Conservation (phyloP, 1,140 invertebrate genomes). For the Diploscapter pachys region DNA sequence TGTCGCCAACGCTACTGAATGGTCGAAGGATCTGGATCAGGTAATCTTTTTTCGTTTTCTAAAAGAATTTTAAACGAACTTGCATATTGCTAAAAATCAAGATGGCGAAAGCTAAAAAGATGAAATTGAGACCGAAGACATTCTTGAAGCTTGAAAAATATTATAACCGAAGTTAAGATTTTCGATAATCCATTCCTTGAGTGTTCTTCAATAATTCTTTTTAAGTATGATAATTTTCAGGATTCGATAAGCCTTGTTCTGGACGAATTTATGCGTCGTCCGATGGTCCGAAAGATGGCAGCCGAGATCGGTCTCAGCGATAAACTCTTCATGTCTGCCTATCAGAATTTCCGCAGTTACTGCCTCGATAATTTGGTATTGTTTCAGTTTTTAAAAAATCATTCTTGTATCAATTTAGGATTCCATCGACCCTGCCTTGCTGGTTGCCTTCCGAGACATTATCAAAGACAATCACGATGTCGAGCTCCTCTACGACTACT, state of each 20-base stretch:
- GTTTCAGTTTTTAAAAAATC: neutral
- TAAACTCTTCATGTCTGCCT: slow-evolving; percentile 77
- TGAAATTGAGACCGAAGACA: too few species aligned
- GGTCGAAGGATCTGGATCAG: too few species aligned
- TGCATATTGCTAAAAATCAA: too few species aligned
- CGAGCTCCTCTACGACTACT: slow-evolving; percentile 88
- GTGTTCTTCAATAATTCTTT: too few species aligned
- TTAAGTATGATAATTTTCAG: slow-evolving; percentile 7
- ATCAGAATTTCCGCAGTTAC: slow-evolving; percentile 80
- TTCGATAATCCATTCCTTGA: too few species aligned
- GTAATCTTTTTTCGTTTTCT: too few species aligned
- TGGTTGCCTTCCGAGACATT: slow-evolving; percentile 87
- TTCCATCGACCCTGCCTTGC: slow-evolving; percentile 78
- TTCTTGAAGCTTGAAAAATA: too few species aligned
- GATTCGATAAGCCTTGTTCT: slow-evolving; percentile 59
- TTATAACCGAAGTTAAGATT: too few species aligned
- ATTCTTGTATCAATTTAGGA: neutral
- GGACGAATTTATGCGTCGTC: slow-evolving; percentile 75
- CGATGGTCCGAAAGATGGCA: slow-evolving; percentile 65
- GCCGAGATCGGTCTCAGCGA: slow-evolving; percentile 53
- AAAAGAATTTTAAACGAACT: too few species aligned
- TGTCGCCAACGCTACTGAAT: too few species aligned
- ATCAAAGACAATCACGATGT: slow-evolving; percentile 65
- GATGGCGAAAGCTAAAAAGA: too few species aligned
- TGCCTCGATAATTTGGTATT: slow-evolving; percentile 72